Evolutionary conservation across 2,888 invertebrate species (phyloP), one percentile per base, ranked within the genome.

Genomic region (Vesta saturnalis): DNA sequence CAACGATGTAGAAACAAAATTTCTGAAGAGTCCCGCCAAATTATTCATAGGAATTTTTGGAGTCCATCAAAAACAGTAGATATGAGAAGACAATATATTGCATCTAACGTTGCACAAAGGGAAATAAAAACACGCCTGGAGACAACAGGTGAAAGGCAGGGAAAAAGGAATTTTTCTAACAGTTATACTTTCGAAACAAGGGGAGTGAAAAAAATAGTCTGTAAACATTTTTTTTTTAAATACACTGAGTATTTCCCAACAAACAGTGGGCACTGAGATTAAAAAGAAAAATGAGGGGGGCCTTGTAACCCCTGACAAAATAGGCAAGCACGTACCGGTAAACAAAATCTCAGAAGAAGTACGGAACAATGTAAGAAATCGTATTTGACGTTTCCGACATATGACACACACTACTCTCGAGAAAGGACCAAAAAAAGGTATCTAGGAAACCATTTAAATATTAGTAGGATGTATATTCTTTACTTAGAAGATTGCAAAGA

Each of bases 381-480:
- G n/a, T 55, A 55, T 57, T 18, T 57, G 10, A 57, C 4, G 30
- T 23, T 57, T 16, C 30, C 16, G 30, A 18, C 35, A 15, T 57
- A 57, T 15, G 60, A 55, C 46, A 60, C 55, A n/a, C 65, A 60
- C 30, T 60, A 65, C 19, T 39, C 39, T 14, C 14, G 60, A 8
- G 55, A 60, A 18, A 65, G 35, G 39, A 55, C 54, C n/a, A n/a
- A 15, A 18, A 65, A 21, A 54, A 60, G 52, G 18, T 60, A 60
- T 43, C 39, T 60, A 14, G 65, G 55, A 39, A 60, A 30, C 18
- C 21, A 60, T 54, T 35, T 65, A 18, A 65, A 65, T 39, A 54
- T 65, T 5, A 30, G 57, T 12, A 59, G 12, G 14, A 59, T 64
- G 64, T 64, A 23, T 8, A 23, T 3, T 23, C 55, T 4, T 3